These are phyloP conservation scores for Aromia moschata DNA, from an alignment of 2,888 invertebrate genomes.

Conservation along the genomic window DNA sequence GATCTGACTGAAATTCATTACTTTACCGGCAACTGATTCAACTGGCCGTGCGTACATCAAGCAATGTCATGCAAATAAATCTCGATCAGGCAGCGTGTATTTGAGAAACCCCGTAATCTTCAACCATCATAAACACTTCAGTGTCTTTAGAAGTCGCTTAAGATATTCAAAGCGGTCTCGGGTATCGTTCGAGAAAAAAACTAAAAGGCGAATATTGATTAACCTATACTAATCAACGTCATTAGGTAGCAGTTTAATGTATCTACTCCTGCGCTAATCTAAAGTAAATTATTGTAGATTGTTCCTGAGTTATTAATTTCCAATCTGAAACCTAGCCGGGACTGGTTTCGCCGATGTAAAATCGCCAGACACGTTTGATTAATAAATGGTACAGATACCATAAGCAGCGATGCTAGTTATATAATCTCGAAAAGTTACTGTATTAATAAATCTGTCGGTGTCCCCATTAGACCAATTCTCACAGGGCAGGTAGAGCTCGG, in stretches of 20 bases:
- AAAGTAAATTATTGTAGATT: neutral
- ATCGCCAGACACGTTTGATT: constrained; percentile 28
- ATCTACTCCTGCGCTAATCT: neutral
- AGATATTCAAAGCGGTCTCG: neutral
- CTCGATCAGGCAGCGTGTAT: constrained; percentile 40
- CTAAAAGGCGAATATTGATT: neutral
- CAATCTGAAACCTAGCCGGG: neutral
- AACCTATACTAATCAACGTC: neutral
- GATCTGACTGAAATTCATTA: constrained; percentile 40
- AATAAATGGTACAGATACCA: constrained; percentile 40
- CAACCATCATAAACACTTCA: constrained; percentile 31
- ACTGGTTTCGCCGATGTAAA: constrained; percentile 11
- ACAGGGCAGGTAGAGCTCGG: constrained; percentile 32
- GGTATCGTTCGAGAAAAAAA: neutral
- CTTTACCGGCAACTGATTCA: constrained; percentile 37
- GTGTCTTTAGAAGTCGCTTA: constrained; percentile 1
- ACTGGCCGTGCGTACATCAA: constrained; percentile 43
- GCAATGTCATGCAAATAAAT: constrained; percentile 44
- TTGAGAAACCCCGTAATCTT: constrained; percentile 36
- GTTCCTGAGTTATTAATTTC: constrained; percentile 8
- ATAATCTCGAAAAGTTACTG: constrained; percentile 28
- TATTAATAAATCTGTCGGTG: constrained; percentile 33
- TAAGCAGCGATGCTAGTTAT: constrained; percentile 35
- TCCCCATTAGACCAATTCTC: constrained; percentile 40
- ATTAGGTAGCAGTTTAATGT: neutral